Percentiles rank a stretch among this genome's conserved stretches.
These are phyloP conservation scores for Papilio polyxenes DNA, from an alignment of 1,140 invertebrate species.

Conservation along the genomic window DNA sequence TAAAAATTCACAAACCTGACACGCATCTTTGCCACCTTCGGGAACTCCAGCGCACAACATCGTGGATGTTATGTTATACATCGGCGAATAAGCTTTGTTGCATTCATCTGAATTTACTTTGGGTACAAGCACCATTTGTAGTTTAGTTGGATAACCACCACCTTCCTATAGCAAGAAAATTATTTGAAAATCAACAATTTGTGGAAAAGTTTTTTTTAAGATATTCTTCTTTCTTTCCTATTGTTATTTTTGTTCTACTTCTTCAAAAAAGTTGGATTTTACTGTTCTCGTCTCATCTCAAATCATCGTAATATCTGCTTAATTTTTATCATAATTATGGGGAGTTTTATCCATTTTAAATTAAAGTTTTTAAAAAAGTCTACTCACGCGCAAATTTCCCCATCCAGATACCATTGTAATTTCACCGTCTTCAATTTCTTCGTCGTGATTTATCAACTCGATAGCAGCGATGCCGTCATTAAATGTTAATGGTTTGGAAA, in stretches of 20 bases:
- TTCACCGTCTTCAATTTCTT: conserved; percentile 65
- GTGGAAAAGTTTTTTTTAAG: too few relatives aligned
- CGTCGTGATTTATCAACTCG: conserved; percentile 71
- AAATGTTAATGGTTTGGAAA: conserved; percentile 80
- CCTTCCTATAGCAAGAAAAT: conserved; percentile 53
- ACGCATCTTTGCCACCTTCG: conserved; percentile 80
- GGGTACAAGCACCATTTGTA: conserved; percentile 75
- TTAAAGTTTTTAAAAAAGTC: not conserved
- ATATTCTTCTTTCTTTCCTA: too few relatives aligned
- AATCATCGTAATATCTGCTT: too few relatives aligned
- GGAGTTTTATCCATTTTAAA: too few relatives aligned
- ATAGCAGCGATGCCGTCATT: conserved; percentile 78
- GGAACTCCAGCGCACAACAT: conserved; percentile 81
- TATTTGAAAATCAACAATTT: not conserved
- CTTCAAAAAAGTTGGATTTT: too few relatives aligned
- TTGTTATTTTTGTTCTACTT: too few relatives aligned
- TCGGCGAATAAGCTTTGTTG: conserved; percentile 67
- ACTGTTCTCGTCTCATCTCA: too few relatives aligned
- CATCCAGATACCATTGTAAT: conserved; percentile 68
- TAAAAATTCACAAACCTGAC: conserved; percentile 64
- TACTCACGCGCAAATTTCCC: conserved; percentile 65
- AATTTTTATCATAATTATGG: too few relatives aligned
- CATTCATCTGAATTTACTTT: conserved; percentile 77
- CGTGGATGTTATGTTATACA: conserved; percentile 72
- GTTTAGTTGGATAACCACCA: conserved; percentile 55